These are phyloP conservation scores for Agrotis ipsilon DNA, from an alignment of 2,888 invertebrate species.

Conservation along the genomic window DNA sequence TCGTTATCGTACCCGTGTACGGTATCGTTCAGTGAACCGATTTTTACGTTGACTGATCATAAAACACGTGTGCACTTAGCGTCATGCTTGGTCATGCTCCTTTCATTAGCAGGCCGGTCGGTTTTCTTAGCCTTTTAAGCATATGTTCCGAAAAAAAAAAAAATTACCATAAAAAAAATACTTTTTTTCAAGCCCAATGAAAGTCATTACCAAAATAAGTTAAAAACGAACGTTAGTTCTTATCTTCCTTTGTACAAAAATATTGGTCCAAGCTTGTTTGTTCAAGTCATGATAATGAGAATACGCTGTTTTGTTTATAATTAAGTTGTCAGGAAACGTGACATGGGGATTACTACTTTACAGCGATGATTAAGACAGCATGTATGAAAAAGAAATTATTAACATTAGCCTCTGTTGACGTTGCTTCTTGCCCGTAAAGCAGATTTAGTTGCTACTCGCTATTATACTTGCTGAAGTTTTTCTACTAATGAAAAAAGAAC, in stretches of 20 bases:
- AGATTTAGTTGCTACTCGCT: conserved; percentile 20
- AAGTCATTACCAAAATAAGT: conserved; percentile 42
- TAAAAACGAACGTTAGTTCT: conserved; percentile 26
- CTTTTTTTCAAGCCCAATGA: conserved; percentile 16
- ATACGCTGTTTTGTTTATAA: conserved; percentile 64
- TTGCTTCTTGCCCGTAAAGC: conserved; percentile 9
- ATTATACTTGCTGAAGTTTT: not conserved
- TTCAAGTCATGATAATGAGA: conserved; percentile 65
- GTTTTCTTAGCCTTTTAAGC: conserved; percentile 1
- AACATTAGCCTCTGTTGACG: conserved; percentile 18
- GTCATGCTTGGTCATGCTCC: conserved; percentile 27
- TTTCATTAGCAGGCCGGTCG: conserved; percentile 17
- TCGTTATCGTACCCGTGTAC: conserved; percentile 65
- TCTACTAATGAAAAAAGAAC: not conserved
- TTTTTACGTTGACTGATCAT: conserved; percentile 32
- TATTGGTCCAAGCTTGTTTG: conserved; percentile 76
- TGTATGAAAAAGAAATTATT: conserved; percentile 40
- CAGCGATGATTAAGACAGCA: conserved; percentile 28
- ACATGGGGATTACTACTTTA: conserved; percentile 56
- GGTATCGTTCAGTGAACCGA: conserved; percentile 71
- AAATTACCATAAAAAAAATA: too few species aligned
- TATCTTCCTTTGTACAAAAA: conserved; percentile 67
- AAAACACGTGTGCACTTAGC: conserved; percentile 14
- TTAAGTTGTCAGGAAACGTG: conserved; percentile 62
- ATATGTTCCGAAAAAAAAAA: conserved; percentile 5